A percentile compares a stretch with the other conserved stretches of the same genome.
Conservation (phyloP, 2,797 vertebrate species). For the Danio albolineatus region DNA sequence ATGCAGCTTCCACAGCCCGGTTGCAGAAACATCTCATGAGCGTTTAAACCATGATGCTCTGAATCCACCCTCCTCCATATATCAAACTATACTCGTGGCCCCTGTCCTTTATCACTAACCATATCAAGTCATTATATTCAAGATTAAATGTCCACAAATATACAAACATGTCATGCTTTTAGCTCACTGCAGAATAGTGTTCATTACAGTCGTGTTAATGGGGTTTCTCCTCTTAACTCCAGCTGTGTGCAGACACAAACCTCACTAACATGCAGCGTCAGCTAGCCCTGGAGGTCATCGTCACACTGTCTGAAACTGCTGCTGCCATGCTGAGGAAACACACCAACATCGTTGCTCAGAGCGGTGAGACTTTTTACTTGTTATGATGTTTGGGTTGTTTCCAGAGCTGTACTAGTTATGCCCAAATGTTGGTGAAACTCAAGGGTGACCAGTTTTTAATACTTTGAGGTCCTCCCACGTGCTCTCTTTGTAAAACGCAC, state of each 20-base stretch:
- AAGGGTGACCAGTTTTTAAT: too few species aligned
- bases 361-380: conserved; percentile 82
- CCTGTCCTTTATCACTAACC: background rate
- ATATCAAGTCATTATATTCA: too few species aligned
- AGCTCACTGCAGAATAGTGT: background rate
- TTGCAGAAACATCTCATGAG: conserved; percentile 42
- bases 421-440: too few species aligned
- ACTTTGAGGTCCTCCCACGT: too few species aligned
- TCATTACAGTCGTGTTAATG: background rate
- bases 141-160: too few species aligned
- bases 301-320: conserved; percentile 96
- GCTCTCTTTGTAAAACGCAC: too few species aligned
- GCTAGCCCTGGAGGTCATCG: conserved; percentile 94
- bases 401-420: too few species aligned
- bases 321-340: conserved; percentile 98
- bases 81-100: too few species aligned
- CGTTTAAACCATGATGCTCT: too few species aligned
- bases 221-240: conserved; percentile 38
- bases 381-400: too few species aligned
- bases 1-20: conserved; percentile 60
- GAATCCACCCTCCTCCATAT: too few species aligned
- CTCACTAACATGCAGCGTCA: conserved; percentile 98
- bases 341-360: conserved; percentile 91
- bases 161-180: too few species aligned
- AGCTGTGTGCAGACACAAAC: conserved; percentile 92